Conservation (phyloP, 2,888 invertebrate species). For the Agrilus cyanescens region DNA sequence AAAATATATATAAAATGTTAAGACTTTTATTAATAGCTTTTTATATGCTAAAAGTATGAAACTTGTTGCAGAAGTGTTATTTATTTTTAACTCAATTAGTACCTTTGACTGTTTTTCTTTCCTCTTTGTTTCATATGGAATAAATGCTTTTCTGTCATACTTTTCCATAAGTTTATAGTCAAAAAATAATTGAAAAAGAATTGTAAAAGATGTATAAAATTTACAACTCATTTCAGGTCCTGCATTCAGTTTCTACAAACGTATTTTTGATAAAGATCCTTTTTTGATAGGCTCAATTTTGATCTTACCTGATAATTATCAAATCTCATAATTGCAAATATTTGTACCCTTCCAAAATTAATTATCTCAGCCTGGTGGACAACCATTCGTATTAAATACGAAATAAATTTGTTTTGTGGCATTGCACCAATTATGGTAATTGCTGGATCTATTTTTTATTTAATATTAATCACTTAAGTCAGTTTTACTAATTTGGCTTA, state of each 20-base stretch:
- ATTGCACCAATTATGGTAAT: constrained; percentile 50
- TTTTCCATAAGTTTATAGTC: constrained; percentile 47
- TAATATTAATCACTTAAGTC: background rate
- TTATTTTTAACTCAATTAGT: background rate
- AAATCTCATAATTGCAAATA: constrained; percentile 50
- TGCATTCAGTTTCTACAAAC: constrained; percentile 44
- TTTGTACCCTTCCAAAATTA: constrained; percentile 46
- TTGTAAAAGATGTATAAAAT: constrained; percentile 43
- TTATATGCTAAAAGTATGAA: background rate
- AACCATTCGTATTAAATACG: constrained; percentile 47
- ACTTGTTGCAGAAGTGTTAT: constrained; percentile 2
- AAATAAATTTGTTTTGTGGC: constrained; percentile 46
- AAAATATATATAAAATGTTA: no score
- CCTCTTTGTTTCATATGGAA: constrained; percentile 45
- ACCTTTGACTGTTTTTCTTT: background rate
- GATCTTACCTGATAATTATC: constrained; percentile 47
- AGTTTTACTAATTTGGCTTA: constrained; percentile 25
- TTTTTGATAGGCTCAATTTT: background rate
- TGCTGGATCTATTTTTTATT: constrained; percentile 37
- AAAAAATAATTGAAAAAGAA: constrained; percentile 59
- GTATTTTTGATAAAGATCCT: constrained; percentile 2
- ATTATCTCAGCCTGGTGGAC: constrained; percentile 45
- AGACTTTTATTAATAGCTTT: no score
- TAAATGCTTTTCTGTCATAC: constrained; percentile 50
- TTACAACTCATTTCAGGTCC: constrained; percentile 40